Conservation (phyloP, 1,140 invertebrate genomes). For the Andrena cerasifolii region DNA sequence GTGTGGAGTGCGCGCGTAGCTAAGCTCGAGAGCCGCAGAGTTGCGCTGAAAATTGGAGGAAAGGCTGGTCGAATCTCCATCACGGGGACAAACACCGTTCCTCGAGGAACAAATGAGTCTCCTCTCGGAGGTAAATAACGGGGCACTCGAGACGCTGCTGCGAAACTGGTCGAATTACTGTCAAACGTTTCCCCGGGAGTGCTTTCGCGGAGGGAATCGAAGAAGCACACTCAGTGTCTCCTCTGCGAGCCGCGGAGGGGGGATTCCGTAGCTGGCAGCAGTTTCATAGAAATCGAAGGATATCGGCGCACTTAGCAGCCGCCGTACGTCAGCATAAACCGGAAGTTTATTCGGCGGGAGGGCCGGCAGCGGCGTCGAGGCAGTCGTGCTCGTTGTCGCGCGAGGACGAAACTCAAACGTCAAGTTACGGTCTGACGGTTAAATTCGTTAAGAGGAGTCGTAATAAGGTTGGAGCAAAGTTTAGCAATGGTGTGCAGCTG, state of each 20-base stretch:
- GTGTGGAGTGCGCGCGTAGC: no score
- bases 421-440: slow-evolving; percentile 75
- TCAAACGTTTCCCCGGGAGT: neutral
- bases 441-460: slow-evolving; percentile 78
- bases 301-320: neutral
- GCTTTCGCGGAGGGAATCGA: neutral
- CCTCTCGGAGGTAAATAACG: slow-evolving; percentile 13
- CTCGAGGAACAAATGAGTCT: neutral
- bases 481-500: slow-evolving; percentile 64
- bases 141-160: neutral
- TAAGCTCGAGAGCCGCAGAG: neutral
- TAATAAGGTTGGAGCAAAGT: slow-evolving; percentile 77
- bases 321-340: slow-evolving; percentile 11
- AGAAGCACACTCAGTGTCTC: neutral
- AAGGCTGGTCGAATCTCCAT: neutral
- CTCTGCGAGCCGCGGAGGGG: neutral
- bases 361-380: slow-evolving; percentile 3
- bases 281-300: neutral
- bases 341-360: slow-evolving; percentile 46
- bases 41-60: slow-evolving; percentile 2
- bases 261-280: neutral
- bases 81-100: neutral
- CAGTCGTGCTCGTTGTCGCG: slow-evolving; percentile 23
- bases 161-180: slow-evolving; percentile 6
- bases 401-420: slow-evolving; percentile 74